Evolutionary conservation across 2,797 vertebrate genomes (phyloP), one percentile per base, ranked within the genome.

Genomic region (Chelon auratus): DNA sequence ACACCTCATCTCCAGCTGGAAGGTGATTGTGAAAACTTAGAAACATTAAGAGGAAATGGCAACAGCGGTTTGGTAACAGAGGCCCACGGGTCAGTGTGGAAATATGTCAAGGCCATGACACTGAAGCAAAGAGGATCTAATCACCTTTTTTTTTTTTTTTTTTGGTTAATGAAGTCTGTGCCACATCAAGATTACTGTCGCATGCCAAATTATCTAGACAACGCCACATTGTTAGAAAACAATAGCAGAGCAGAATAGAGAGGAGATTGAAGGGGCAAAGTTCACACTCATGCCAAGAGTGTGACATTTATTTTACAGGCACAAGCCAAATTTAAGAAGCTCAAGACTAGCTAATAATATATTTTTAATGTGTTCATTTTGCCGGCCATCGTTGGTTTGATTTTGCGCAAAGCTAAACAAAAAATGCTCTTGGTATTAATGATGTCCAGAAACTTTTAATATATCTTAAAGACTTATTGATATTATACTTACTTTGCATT

Each of bases 21-120:
- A 22, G 36, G 24, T 37, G 48, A 53, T 83, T 78, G 45, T 71
- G 76, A 72, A 89, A 86, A 68, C 10, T 24, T n/a, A 30, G 66
- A 78, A 84, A 80, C 20, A 18, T 43, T 3, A 65, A 65, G 66
- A 89, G 91, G 93, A 93, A 92, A 86, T 68, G n/a, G 52, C 63
- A 63, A 80, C 84, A 89, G 36, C 51, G 39, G 72, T 70, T 89
- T 87, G 79, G 81, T 80, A 87, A 92, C 24, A 37, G 81, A 71
- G 40, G 39, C 14, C 71, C n/a, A 39, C 20, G 36, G 40, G 62
- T 62, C 56, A 37, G 45, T 55, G 57, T 65, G 50, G 76, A 81
- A 85, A 75, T 5, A 62, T 15, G 60, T 56, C 80, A 75, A 48
- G 59, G 60, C 57, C 45, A 56, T 58, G 71, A 84, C 42, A 78